Evolutionary conservation across 2,888 invertebrate genomes (phyloP).

Genomic region (Cataglyphis rosenhaueri): DNA sequence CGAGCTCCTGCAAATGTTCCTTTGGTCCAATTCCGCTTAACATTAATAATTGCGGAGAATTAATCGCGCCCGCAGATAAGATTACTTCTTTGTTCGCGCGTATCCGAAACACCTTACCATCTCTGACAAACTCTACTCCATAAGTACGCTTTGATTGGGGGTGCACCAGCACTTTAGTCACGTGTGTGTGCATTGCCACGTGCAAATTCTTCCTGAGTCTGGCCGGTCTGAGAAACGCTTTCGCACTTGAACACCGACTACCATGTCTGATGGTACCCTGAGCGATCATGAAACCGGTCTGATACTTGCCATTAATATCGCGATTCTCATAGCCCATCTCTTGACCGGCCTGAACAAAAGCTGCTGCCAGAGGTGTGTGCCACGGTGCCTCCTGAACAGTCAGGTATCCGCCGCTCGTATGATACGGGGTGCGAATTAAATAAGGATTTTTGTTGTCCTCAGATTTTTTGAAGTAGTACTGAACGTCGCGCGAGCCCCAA

Average conservation of each 20-base stretch:
- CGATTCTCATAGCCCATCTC: conserved; percentile 95
- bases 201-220: conserved; percentile 93
- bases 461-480: conserved; percentile 95
- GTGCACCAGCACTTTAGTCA: conserved; percentile 85
- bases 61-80: conserved; percentile 95
- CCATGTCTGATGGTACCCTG: conserved; percentile 93
- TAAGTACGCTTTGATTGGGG: conserved; percentile 90
- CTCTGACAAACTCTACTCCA: conserved; percentile 93
- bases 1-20: conserved; percentile 90
- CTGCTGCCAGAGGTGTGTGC: conserved; percentile 93
- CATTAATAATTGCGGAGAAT: conserved; percentile 97
- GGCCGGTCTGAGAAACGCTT: conserved; percentile 94
- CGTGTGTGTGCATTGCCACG: conserved; percentile 93
- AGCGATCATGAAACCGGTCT: conserved; percentile 95
- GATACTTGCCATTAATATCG: conserved; percentile 94
- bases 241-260: conserved; percentile 94
- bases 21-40: conserved; percentile 95
- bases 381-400: conserved; percentile 95
- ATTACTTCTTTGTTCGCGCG: conserved; percentile 95
- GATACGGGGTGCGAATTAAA: conserved; percentile 92
- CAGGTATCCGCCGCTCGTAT: conserved; percentile 92
- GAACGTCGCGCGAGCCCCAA: conserved; percentile 93
- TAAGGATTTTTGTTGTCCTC: conserved; percentile 96
- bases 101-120: conserved; percentile 90
- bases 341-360: conserved; percentile 93